phyloP scores from a whole-genome alignment of 2,113 vertebrate species.

The Grammomys surdaster region DNA sequence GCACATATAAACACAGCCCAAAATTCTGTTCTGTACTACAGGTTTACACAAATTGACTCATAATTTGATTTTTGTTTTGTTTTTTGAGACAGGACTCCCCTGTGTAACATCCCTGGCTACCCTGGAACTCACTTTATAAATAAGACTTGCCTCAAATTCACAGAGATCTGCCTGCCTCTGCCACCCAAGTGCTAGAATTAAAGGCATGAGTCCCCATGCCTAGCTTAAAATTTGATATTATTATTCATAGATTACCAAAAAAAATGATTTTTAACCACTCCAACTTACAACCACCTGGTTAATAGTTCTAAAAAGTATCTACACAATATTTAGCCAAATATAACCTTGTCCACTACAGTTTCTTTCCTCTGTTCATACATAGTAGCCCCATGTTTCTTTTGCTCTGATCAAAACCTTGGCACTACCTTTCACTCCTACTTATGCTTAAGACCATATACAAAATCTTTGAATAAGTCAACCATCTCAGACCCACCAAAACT shows the following conservation, averaged over 20 bases:
- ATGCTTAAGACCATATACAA: background rate
- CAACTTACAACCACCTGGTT: background rate
- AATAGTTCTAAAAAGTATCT: constrained; percentile 19
- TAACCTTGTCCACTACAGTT: background rate
- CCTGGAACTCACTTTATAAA: background rate
- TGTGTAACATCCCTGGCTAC: background rate
- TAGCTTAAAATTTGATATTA: background rate
- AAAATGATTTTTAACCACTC: background rate
- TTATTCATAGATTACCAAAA: background rate
- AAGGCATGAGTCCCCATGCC: background rate
- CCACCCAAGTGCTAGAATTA: background rate
- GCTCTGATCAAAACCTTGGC: background rate
- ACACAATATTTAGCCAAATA: constrained; percentile 29
- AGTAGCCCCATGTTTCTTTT: background rate
- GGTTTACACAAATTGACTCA: background rate
- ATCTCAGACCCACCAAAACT: background rate
- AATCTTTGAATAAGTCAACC: background rate
- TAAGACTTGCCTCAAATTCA: background rate
- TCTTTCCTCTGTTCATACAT: background rate
- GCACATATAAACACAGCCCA: background rate
- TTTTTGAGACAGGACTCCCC: background rate
- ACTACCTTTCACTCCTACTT: background rate
- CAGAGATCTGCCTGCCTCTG: background rate
- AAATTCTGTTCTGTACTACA: constrained; percentile 9
- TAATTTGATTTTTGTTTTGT: background rate